These are phyloP conservation scores for Chaetodon trifasciatus DNA, from an alignment of 2,797 vertebrate genomes.

Conservation along the genomic window DNA sequence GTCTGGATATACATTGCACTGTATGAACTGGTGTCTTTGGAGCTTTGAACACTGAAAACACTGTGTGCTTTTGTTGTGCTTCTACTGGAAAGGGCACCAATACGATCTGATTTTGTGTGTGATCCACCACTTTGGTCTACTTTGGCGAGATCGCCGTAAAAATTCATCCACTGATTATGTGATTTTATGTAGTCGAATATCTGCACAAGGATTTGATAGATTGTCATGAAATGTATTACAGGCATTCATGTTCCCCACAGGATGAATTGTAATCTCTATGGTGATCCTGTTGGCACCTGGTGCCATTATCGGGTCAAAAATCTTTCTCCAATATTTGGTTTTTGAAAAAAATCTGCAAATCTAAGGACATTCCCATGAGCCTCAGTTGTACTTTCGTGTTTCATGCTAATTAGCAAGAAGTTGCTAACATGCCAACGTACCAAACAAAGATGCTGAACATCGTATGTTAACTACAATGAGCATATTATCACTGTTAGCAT, in stretches of 20 bases:
- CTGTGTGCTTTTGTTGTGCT: background rate
- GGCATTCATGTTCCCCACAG: no score
- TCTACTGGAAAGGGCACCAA: background rate
- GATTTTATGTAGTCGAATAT: constrained; percentile 2
- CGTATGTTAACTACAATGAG: background rate
- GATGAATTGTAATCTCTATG: background rate
- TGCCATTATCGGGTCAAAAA: no score
- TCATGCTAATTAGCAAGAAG: background rate
- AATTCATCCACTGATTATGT: background rate
- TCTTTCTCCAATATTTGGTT: no score
- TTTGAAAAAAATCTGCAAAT: no score
- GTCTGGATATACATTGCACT: background rate
- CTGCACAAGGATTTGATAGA: background rate
- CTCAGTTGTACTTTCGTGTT: no score
- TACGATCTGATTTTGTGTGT: constrained; percentile 9
- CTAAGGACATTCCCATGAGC: no score
- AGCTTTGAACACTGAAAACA: background rate
- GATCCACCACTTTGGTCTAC: background rate
- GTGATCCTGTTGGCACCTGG: background rate
- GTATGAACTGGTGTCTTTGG: background rate
- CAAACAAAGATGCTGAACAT: background rate
- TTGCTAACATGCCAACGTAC: background rate
- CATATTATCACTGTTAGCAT: background rate
- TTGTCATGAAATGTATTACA: no score
- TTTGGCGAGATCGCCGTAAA: background rate